phyloP scores from a whole-genome alignment of 2,888 invertebrate genomes.

The Oxytorus armatus region DNA sequence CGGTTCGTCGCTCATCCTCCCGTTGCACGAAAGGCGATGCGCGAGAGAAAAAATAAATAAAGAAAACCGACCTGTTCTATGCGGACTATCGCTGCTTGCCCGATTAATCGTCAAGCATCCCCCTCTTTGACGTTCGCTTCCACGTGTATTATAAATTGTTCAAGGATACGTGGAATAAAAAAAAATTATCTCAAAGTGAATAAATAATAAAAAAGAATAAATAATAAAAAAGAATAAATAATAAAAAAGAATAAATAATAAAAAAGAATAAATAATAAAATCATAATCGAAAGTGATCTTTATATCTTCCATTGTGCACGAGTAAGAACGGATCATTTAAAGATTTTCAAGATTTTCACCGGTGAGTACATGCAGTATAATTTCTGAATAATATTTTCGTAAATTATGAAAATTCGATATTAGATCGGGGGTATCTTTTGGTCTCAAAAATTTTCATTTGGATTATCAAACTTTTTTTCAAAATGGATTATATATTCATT shows the following conservation, averaged over 20 bases:
- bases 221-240: background rate
- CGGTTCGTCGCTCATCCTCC: constrained; percentile 46
- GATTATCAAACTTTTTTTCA: background rate
- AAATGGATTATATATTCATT: background rate
- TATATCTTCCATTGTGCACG: constrained; percentile 3
- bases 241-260: background rate
- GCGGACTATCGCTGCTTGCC: constrained; percentile 33
- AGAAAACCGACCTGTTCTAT: constrained; percentile 30
- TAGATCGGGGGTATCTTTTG: background rate
- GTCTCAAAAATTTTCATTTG: too few species aligned
- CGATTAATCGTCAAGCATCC: constrained; percentile 20
- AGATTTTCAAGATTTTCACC: background rate
- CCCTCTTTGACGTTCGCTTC: background rate
- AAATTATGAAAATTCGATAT: too few species aligned
- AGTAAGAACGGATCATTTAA: background rate
- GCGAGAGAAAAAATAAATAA: constrained; percentile 22
- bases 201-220: too few species aligned
- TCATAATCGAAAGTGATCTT: too few species aligned
- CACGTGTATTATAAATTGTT: background rate
- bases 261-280: background rate
- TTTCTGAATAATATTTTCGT: background rate
- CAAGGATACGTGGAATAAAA: background rate
- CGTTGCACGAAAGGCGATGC: constrained; percentile 8
- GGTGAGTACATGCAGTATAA: background rate
- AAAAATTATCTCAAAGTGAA: background rate